Evolutionary conservation across 2,888 invertebrate genomes (phyloP).

Genomic region (Conchocele bisecta): DNA sequence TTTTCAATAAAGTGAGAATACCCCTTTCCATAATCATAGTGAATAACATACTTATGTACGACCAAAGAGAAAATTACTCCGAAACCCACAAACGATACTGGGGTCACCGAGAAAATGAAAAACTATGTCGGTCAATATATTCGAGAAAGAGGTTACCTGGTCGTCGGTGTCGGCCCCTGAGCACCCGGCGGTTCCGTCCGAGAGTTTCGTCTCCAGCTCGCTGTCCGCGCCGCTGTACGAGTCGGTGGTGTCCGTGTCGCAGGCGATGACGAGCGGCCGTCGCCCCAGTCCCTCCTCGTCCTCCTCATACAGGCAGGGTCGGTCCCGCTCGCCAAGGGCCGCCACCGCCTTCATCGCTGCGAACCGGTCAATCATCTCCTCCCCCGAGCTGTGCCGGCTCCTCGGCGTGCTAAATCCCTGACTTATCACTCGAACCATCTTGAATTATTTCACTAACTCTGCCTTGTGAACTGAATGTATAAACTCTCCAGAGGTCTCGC

Average conservation of each 20-base stretch:
- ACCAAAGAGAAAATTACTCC: too few species aligned
- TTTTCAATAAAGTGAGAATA: too few species aligned
- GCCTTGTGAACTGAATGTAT: background rate
- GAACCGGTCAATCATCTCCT: conserved; percentile 64
- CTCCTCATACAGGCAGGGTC: conserved; percentile 22
- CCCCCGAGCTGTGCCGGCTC: conserved; percentile 71
- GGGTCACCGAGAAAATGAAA: conserved; percentile 21
- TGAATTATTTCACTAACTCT: conserved; percentile 7
- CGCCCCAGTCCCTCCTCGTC: conserved; percentile 5
- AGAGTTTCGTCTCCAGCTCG: conserved; percentile 27
- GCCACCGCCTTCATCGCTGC: conserved; percentile 60
- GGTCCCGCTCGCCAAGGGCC: conserved; percentile 46
- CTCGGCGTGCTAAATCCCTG: conserved; percentile 65
- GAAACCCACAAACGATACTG: conserved; percentile 3
- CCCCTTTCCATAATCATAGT: too few species aligned
- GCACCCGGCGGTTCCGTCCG: background rate
- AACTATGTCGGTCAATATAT: conserved; percentile 61
- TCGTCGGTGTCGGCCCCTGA: too few species aligned
- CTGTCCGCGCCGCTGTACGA: conserved; percentile 53
- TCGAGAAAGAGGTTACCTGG: conserved; percentile 48
- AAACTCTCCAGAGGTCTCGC: too few species aligned
- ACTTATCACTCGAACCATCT: conserved; percentile 69
- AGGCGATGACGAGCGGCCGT: conserved; percentile 42
- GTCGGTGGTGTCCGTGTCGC: conserved; percentile 57
- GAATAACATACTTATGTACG: too few species aligned